Base-by-base conservation (phyloP, 2,888 invertebrate species). In the Parapristionchus giblindavisi region DNA sequence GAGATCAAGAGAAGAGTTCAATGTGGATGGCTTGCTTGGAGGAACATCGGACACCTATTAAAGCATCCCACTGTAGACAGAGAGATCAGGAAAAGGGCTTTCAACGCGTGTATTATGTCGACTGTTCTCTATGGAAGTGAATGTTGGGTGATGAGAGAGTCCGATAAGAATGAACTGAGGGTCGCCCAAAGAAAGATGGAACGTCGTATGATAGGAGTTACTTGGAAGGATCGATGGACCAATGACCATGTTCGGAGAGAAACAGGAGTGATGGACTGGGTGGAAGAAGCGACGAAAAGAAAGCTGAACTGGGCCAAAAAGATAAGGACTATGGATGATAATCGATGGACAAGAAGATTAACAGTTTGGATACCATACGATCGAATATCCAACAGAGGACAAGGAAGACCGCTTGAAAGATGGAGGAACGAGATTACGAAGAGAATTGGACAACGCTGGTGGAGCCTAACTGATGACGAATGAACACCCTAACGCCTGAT, bases 141-240 rank as follows among this genome's bases (percentile, higher is more conserved):
- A 48, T 29, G 11, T 2, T 65, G 65, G 63, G 1, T 40, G 3
- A 4, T 63, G 27, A 21, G 63, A 40, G 63, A 36, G 40, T 40
- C 63, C 1, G 65, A 65, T 21, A 65, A 48, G n/a, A 48, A 65
- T 29, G 8, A 1, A 14, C 43, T 65, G 11, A 29, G 24, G 21
- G 27, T 63, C n/a, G 43, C 63, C 1, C 63, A 63, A n/a, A 34
- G 63, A 6, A 63, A 63, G 17, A 63, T 63, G 63, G 63, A 63
- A 27, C 38, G 43, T 24, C 8, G 63, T 21, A 63, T 63, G 63
- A 3, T 63, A n/a, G 32, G 63, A 14, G 4, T 63, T 21, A 38
- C 2, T 21, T 63, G 63, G 63, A 1, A 29, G 4, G 58, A 58
- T 58, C 5, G 24, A 63, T 63, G 63, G 63, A 63, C 40, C 2